Base-by-base conservation (phyloP, 2,113 vertebrate species). In the Trichomycterus rosablanca region DNA sequence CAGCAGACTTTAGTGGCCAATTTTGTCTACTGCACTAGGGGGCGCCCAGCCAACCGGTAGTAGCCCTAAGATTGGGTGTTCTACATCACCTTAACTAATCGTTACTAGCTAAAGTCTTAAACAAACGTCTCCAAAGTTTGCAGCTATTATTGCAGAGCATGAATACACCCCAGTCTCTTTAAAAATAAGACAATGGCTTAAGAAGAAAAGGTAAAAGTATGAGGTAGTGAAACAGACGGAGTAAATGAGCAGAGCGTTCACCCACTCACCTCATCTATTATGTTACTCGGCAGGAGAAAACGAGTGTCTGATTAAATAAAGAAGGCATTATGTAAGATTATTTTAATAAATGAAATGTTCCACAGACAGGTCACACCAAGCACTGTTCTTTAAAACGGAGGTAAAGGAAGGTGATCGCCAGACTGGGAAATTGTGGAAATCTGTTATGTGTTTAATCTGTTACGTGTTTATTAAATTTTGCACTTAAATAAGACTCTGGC, bases 261-360 rank as follows among this genome's bases (percentile, higher is more conserved):
- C 74, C 58, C 56, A 60, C 66, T 72, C 66, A 62, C 42, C 63
- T 56, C 61, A 68, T 66, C 62, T 46, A 45, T 66, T 67, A 55
- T 34, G 57, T 57, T 20, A 28, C 59, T 60, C 40, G 7, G 57
- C 52, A 48, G 55, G 68, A 62, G 66, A 43, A 71, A 60, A 64
- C 58, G 46, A 61, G 55, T 42, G 44, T 49, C 63, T 73, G 59
- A 75, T 75, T 71, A 72, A 66, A 72, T 62, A 39, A 66, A 48
- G 69, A 20, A 54, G 65, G 43, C 39, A 62, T 69, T 72, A 72
- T 63, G 49, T 66, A 63, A 72, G 62, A 61, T 63, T 1, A 59
- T 66, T 72, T 49, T 69, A 69, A 72, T 63, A 75, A 54, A 68
- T 68, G 37, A 62, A 71, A 45, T 14, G 53, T 50, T n/a, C 63